phyloP scores from a whole-genome alignment of 2,888 invertebrate genomes.

The Gastracanthus pulcherrimus region DNA sequence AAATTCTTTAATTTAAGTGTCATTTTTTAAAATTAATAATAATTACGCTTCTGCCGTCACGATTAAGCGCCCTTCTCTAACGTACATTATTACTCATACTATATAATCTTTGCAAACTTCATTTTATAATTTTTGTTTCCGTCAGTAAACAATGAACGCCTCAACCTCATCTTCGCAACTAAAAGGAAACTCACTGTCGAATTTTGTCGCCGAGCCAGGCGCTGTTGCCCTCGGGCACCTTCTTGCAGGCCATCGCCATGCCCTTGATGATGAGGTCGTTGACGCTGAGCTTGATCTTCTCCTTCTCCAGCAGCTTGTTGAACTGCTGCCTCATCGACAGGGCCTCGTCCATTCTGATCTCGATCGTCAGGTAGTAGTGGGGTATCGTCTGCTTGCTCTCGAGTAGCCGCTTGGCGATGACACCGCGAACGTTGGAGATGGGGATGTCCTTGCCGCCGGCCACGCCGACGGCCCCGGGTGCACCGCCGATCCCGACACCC shows the following conservation, averaged over 20 bases:
- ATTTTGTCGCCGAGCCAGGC: constrained; percentile 96
- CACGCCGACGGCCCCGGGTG: constrained; percentile 68
- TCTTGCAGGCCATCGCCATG: constrained; percentile 90
- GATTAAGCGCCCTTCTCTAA: too few relatives aligned
- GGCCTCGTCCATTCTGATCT: constrained; percentile 89
- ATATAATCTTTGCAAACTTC: too few relatives aligned
- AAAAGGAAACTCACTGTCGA: constrained; percentile 90
- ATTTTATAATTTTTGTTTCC: too few relatives aligned
- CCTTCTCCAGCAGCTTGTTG: constrained; percentile 89
- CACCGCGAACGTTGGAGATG: constrained; percentile 88
- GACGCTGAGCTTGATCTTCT: constrained; percentile 91
- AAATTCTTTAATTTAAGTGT: too few relatives aligned
- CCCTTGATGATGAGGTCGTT: constrained; percentile 98
- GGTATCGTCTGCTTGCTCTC: constrained; percentile 96
- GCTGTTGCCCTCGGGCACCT: constrained; percentile 96
- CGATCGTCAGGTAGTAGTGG: constrained; percentile 95
- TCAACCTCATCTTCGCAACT: background rate
- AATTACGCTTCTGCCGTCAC: too few relatives aligned
- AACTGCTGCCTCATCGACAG: constrained; percentile 86
- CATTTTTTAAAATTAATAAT: background rate
- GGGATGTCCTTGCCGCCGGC: constrained; percentile 87
- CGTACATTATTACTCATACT: too few relatives aligned
- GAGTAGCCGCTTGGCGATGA: constrained; percentile 92
- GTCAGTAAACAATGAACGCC: too few relatives aligned
- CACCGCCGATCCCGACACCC: constrained; percentile 62